Conservation (phyloP, 2,797 vertebrate species). For the Acanthiza pusilla region DNA sequence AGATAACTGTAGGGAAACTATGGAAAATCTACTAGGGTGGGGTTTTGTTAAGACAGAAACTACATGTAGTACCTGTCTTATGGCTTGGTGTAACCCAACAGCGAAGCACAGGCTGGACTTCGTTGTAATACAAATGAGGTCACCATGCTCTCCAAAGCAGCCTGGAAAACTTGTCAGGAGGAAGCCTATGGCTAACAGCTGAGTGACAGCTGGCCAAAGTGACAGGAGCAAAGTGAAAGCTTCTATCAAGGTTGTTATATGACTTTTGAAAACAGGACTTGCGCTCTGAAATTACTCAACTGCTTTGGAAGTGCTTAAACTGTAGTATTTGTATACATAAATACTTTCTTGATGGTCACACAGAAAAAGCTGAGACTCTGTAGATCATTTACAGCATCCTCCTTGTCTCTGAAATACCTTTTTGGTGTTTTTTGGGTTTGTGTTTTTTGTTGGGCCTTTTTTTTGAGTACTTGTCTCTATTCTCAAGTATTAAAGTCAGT, state of each 20-base stretch:
- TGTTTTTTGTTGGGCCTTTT: too few species aligned
- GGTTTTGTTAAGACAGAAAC: neutral
- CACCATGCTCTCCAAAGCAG: neutral
- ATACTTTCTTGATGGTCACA: neutral
- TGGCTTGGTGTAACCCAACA: neutral
- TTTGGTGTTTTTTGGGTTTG: too few species aligned
- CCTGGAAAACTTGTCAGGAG: neutral
- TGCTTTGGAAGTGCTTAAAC: neutral
- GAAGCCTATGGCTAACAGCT: neutral
- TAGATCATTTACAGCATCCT: neutral
- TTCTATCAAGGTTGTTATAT: neutral
- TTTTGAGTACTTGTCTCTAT: neutral
- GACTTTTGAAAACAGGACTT: neutral
- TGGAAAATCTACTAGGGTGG: neutral
- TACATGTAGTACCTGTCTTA: neutral
- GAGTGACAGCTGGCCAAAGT: neutral
- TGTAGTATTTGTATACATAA: neutral
- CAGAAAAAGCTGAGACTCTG: neutral
- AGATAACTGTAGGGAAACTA: neutral
- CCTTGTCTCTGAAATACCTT: neutral
- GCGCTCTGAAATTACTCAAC: neutral
- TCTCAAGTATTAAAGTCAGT: neutral
- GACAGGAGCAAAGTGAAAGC: neutral
- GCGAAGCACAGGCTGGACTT: neutral
- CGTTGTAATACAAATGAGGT: neutral